Conservation (phyloP, 2,797 vertebrate species). For the Rousettus madagascariensis region DNA sequence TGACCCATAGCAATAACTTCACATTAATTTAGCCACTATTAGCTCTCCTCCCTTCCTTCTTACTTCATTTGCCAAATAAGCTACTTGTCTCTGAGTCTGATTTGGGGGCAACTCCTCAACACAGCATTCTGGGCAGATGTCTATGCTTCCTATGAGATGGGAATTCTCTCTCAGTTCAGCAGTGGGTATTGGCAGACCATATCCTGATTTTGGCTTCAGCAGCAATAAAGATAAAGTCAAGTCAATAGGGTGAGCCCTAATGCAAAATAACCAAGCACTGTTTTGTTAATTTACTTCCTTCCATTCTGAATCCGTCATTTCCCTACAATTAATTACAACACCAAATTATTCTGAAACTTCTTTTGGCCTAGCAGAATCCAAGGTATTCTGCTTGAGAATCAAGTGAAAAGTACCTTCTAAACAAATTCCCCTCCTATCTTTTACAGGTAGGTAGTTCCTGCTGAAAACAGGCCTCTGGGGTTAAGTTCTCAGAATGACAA, state of each 20-base stretch:
- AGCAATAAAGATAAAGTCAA: not conserved
- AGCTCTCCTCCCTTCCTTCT: not conserved
- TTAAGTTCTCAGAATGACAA: not conserved
- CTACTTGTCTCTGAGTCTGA: not conserved
- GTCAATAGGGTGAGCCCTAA: no score
- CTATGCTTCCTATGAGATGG: not conserved
- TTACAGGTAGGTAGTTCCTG: not conserved
- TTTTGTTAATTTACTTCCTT: not conserved
- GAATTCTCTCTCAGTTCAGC: not conserved
- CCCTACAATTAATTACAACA: not conserved
- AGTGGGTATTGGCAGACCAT: not conserved
- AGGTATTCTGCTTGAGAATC: not conserved
- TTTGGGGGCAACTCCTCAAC: not conserved
- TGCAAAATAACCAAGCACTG: not conserved
- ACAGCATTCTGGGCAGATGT: not conserved
- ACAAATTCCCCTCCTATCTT: not conserved
- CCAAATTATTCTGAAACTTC: not conserved
- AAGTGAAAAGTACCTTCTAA: not conserved
- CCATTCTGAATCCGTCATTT: not conserved
- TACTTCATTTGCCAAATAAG: not conserved
- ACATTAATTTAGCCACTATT: not conserved
- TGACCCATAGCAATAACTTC: not conserved
- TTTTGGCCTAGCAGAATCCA: not conserved
- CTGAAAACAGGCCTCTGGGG: not conserved
- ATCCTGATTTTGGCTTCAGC: not conserved